Conservation (phyloP, 2,797 vertebrate genomes). For the Cossypha dichroa region DNA sequence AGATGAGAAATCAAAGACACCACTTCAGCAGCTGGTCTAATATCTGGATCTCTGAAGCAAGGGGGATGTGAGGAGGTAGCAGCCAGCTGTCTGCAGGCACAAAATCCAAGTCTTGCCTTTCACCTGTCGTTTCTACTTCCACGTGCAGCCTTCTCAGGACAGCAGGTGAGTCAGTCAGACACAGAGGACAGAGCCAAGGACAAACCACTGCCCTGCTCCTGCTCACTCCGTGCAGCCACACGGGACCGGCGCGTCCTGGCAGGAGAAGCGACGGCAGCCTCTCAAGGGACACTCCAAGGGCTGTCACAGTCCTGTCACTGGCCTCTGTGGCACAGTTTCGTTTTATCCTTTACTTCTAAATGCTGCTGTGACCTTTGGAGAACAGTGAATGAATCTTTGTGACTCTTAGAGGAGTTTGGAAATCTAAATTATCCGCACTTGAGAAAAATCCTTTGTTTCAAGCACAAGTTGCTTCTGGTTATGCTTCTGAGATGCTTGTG, state of each 20-base stretch:
- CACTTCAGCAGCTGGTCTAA: background rate
- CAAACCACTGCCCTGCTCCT: background rate
- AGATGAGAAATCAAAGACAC: background rate
- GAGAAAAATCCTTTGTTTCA: constrained; percentile 45
- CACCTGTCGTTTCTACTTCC: background rate
- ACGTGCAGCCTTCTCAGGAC: background rate
- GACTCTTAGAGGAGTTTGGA: background rate
- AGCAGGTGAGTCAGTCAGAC: background rate
- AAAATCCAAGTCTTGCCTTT: background rate
- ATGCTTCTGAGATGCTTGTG: background rate
- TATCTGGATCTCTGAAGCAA: background rate
- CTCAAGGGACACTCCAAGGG: background rate
- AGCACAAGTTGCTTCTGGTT: background rate
- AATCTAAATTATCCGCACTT: background rate
- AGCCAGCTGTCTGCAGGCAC: background rate
- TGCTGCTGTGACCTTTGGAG: background rate
- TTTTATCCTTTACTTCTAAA: background rate
- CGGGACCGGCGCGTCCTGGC: background rate
- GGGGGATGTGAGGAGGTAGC: background rate
- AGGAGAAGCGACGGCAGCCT: background rate
- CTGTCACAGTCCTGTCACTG: background rate
- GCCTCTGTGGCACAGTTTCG: background rate
- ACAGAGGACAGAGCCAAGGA: background rate
- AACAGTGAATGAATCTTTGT: background rate
- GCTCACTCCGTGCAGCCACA: background rate